Conservation (phyloP, 92 coral and sea anemone genomes). For the Epizoanthus rinbou region DNA sequence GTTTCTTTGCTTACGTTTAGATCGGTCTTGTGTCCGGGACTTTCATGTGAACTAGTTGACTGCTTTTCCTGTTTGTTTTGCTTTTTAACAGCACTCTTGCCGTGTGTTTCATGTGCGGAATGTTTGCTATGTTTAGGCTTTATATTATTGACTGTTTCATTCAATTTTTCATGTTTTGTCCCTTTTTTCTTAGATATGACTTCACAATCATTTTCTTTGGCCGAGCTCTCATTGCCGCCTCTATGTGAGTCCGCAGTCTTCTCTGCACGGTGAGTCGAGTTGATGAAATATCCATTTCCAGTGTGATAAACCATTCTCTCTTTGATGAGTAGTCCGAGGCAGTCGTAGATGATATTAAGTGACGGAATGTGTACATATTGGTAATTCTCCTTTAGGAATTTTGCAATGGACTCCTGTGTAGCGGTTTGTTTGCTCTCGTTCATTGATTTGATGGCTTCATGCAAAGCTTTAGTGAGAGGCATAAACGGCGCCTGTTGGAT, state of each 20-base stretch:
- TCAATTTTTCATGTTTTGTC: slow-evolving; percentile 13
- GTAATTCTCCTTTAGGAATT: slow-evolving; percentile 72
- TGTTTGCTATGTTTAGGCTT: slow-evolving; percentile 22
- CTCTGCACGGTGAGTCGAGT: slow-evolving; percentile 34
- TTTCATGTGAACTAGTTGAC: background rate
- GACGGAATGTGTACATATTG: slow-evolving; percentile 90
- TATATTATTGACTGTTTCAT: background rate
- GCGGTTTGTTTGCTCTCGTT: slow-evolving; percentile 73
- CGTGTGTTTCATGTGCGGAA: background rate
- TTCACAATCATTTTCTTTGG: slow-evolving; percentile 33
- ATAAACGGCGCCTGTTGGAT: slow-evolving; percentile 91
- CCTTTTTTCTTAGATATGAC: slow-evolving; percentile 37
- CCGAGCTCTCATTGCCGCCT: slow-evolving; percentile 29
- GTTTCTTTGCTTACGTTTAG: slow-evolving; percentile 10
- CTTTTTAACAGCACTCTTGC: slow-evolving; percentile 10
- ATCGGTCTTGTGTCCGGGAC: background rate
- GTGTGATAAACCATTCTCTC: slow-evolving; percentile 72
- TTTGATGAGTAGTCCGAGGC: slow-evolving; percentile 82
- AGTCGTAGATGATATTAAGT: slow-evolving; percentile 77
- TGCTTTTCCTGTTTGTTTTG: background rate
- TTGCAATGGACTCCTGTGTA: slow-evolving; percentile 73
- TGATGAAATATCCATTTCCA: slow-evolving; percentile 73
- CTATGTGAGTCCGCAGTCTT: slow-evolving; percentile 40
- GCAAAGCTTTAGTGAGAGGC: slow-evolving; percentile 82
- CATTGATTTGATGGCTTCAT: slow-evolving; percentile 81